These are phyloP conservation scores for Callopanchax toddi DNA, from an alignment of 2,113 vertebrate genomes.

Conservation along the genomic window DNA sequence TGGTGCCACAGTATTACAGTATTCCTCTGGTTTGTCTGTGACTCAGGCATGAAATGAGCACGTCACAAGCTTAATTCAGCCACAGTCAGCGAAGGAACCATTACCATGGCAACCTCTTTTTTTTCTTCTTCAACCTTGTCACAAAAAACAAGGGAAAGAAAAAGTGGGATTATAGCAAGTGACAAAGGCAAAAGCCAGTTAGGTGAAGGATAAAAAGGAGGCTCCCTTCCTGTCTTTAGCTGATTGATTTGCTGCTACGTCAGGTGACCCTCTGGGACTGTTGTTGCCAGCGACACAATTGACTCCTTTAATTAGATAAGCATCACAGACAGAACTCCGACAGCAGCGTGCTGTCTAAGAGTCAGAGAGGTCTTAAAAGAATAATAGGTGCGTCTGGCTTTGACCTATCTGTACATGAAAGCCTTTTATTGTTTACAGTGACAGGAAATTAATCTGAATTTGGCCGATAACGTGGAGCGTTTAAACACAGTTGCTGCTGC, in stretches of 20 bases:
- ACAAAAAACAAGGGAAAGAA: slow-evolving; percentile 47
- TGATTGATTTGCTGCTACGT: slow-evolving; percentile 24
- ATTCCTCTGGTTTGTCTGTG: slow-evolving; percentile 35
- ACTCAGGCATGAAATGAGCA: slow-evolving; percentile 65
- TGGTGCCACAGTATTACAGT: slow-evolving; percentile 20
- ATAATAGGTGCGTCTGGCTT: slow-evolving; percentile 41
- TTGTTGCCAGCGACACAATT: slow-evolving; percentile 28
- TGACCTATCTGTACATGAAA: slow-evolving; percentile 12
- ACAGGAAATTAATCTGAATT: slow-evolving; percentile 4
- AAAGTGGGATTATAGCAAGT: slow-evolving; percentile 54
- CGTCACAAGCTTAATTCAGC: slow-evolving; percentile 63
- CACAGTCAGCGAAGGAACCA: slow-evolving; percentile 54
- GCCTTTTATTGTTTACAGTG: not conserved
- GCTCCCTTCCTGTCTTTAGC: not conserved
- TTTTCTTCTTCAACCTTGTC: slow-evolving; percentile 61
- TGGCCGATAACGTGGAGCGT: not conserved
- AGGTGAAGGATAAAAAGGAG: slow-evolving; percentile 9
- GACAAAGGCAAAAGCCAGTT: slow-evolving; percentile 35
- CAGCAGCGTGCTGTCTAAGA: slow-evolving; percentile 38
- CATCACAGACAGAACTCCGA: slow-evolving; percentile 36
- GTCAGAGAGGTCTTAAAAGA: slow-evolving; percentile 33
- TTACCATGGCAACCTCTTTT: slow-evolving; percentile 58
- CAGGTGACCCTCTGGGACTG: slow-evolving; percentile 23
- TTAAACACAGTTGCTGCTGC: slow-evolving; percentile 1
- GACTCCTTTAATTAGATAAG: slow-evolving; percentile 43